Conservation (phyloP, 2,113 vertebrate species). For the Gambusia holbrooki region DNA sequence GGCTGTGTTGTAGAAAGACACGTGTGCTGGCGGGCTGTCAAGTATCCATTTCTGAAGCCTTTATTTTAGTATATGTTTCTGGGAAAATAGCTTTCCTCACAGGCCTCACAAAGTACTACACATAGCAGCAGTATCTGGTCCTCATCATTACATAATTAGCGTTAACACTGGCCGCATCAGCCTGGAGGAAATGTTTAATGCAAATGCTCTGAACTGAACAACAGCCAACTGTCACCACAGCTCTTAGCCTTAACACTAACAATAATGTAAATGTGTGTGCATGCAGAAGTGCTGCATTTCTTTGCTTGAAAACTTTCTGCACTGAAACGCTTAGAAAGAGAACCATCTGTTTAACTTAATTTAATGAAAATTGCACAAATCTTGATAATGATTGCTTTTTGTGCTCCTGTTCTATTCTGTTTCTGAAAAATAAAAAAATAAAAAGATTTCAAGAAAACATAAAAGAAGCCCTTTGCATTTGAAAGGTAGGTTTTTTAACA, state of each 20-base stretch:
- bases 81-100: conserved; percentile 8
- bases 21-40: conserved; percentile 17
- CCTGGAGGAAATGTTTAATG: conserved; percentile 24
- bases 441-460: not conserved
- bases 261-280: conserved; percentile 18
- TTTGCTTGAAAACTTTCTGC: conserved; percentile 19
- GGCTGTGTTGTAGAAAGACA: not conserved
- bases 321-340: conserved; percentile 17
- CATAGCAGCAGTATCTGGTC: conserved; percentile 13
- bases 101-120: conserved; percentile 17
- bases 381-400: not conserved
- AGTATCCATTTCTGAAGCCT: conserved; percentile 4
- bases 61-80: not conserved
- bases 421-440: not conserved
- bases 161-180: conserved; percentile 27
- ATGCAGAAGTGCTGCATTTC: not conserved
- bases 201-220: conserved; percentile 37
- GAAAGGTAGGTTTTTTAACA: not conserved
- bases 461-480: not conserved
- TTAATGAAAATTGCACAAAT: not conserved
- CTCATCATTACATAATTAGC: conserved; percentile 26
- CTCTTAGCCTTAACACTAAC: conserved; percentile 13
- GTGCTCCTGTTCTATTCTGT: not conserved
- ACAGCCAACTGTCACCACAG: not conserved
- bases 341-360: not conserved